Evolutionary conservation across 1,140 invertebrate genomes (phyloP).

Genomic region (Ceratina calcarata): DNA sequence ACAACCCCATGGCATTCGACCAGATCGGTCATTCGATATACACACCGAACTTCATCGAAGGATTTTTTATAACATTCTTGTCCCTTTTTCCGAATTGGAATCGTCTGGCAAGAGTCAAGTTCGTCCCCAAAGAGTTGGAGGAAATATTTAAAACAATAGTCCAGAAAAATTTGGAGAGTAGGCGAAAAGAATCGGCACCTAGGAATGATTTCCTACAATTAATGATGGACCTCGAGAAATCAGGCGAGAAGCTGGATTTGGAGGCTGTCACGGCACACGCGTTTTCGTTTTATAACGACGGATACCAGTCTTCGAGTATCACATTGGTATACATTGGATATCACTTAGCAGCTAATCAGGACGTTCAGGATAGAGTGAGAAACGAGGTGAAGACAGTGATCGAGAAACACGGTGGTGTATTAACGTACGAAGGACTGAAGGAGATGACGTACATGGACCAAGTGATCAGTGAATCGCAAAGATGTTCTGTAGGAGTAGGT

Average conservation of each 20-base stretch:
- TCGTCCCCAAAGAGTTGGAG: conserved; percentile 33
- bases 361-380: conserved; percentile 55
- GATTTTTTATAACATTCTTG: conserved; percentile 11
- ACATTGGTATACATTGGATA: conserved; percentile 31
- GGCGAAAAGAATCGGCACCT: neutral
- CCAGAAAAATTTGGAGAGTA: conserved; percentile 22
- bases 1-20: conserved; percentile 23
- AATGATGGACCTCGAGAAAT: conserved; percentile 47
- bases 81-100: conserved; percentile 19
- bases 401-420: conserved; percentile 41
- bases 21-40: conserved; percentile 60
- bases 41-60: conserved; percentile 1
- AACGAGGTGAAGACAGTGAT: conserved; percentile 41
- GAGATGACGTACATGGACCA: conserved; percentile 66
- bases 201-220: conserved; percentile 68
- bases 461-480: conserved; percentile 59
- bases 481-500: conserved; percentile 31
- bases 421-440: conserved; percentile 55
- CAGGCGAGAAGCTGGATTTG: conserved; percentile 46
- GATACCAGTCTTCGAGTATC: conserved; percentile 43
- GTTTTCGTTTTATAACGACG: conserved; percentile 58
- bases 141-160: conserved; percentile 53
- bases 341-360: conserved; percentile 30
- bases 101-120: neutral
- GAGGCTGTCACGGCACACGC: conserved; percentile 35